Conservation (phyloP, 2,888 invertebrate genomes). For the Napeogenes sylphis region DNA sequence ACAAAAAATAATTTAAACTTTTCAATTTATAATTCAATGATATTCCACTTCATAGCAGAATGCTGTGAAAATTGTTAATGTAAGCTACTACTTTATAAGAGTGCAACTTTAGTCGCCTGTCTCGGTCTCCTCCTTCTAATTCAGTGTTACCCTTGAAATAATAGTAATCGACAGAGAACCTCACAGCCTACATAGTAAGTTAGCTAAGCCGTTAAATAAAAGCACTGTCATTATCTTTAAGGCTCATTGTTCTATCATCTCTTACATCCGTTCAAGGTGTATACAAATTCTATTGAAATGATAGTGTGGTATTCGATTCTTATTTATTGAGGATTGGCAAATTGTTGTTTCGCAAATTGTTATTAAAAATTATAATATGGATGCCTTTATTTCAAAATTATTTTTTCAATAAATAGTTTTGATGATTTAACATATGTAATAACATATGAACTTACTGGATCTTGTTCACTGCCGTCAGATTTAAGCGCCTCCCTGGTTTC, state of each 20-base stretch:
- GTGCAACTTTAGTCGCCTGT: no score
- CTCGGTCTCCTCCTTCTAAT: background rate
- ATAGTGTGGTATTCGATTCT: background rate
- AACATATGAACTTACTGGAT: slow-evolving; percentile 79
- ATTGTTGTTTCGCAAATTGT: slow-evolving; percentile 1
- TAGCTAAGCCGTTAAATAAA: slow-evolving; percentile 22
- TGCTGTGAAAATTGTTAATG: no score
- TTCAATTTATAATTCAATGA: no score
- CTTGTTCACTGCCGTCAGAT: slow-evolving; percentile 86
- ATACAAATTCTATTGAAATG: slow-evolving; percentile 25
- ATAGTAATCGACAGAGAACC: slow-evolving; percentile 16
- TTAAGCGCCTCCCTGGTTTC: slow-evolving; percentile 84
- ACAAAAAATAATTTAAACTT: no score
- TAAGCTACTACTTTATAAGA: no score
- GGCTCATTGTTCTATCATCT: slow-evolving; percentile 27
- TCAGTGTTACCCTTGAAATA: slow-evolving; percentile 8
- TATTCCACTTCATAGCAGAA: no score
- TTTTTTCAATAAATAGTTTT: background rate
- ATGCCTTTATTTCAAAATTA: no score
- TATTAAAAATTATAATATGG: background rate
- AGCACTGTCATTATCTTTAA: slow-evolving; percentile 17
- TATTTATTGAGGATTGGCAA: background rate
- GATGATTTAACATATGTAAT: slow-evolving; percentile 30
- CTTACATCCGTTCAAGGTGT: slow-evolving; percentile 33
- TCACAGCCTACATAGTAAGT: slow-evolving; percentile 11